Evolutionary conservation across 2,888 invertebrate genomes (phyloP).

Genomic region (Lapara coniferarum): DNA sequence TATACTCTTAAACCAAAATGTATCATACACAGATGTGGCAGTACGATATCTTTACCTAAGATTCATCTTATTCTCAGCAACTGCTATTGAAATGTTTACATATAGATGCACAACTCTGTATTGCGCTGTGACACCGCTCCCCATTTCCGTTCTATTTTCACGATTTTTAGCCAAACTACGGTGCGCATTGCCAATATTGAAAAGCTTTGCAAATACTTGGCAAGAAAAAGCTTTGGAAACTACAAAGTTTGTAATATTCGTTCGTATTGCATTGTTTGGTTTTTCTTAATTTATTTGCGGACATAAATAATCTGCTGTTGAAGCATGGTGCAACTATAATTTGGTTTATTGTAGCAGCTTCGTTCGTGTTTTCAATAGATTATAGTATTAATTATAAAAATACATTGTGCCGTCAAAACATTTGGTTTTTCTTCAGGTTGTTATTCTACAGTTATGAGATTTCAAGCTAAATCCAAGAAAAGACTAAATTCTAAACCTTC

Average conservation of each 20-base stretch:
- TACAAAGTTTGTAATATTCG: conserved; percentile 44
- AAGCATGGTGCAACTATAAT: too few species aligned
- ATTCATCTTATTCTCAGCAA: conserved; percentile 6
- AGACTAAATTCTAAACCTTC: too few species aligned
- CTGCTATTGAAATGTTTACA: conserved; percentile 53
- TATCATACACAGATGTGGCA: background rate
- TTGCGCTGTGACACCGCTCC: conserved; percentile 61
- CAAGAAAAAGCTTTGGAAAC: conserved; percentile 50
- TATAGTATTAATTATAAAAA: too few species aligned
- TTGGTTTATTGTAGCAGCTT: too few species aligned
- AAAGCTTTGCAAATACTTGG: conserved; percentile 58
- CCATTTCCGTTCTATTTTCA: conserved; percentile 65
- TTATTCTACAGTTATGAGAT: too few species aligned
- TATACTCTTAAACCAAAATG: background rate
- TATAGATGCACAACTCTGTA: conserved; percentile 44
- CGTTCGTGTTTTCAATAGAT: too few species aligned
- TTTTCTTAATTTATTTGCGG: conserved; percentile 1
- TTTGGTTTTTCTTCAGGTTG: too few species aligned
- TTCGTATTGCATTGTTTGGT: conserved; percentile 27
- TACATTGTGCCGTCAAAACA: too few species aligned
- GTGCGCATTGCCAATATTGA: conserved; percentile 61
- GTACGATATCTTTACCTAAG: background rate
- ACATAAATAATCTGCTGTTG: background rate
- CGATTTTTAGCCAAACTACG: conserved; percentile 65
- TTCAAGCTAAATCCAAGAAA: too few species aligned